A percentile compares a stretch with the other conserved stretches of the same genome.
Evolutionary conservation across 2,797 vertebrate species (phyloP).

Genomic region (Macropus fuliginosus): DNA sequence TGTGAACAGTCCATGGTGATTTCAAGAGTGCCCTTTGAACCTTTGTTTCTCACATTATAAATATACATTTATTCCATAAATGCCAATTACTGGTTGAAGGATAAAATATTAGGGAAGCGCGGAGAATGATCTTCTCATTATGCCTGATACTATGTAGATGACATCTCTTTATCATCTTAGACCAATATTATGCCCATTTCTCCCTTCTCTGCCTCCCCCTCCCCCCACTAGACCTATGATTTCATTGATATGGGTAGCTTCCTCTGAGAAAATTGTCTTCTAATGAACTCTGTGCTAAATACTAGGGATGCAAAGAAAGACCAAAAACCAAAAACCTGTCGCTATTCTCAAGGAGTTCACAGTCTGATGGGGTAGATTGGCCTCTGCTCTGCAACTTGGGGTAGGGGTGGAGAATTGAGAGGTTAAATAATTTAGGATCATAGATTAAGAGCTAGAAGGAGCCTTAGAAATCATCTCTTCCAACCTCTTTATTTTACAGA

Average conservation of each 20-base stretch:
- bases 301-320: background rate
- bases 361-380: background rate
- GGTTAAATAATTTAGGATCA: background rate
- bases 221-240: background rate
- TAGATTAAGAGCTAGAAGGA: background rate
- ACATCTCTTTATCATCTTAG: background rate
- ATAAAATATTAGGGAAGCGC: slow-evolving; percentile 23
- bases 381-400: background rate
- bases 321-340: background rate
- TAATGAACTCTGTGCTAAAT: background rate
- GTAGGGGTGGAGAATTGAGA: background rate
- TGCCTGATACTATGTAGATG: background rate
- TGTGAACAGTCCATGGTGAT: slow-evolving; percentile 43
- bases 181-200: background rate
- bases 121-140: slow-evolving; percentile 39
- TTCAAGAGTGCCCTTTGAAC: slow-evolving; percentile 39
- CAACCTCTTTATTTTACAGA: background rate
- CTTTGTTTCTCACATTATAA: slow-evolving; percentile 31
- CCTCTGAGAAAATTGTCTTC: background rate
- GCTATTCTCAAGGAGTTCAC: background rate
- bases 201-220: background rate
- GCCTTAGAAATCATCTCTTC: background rate
- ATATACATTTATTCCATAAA: slow-evolving; percentile 2
- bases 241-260: background rate
- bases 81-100: slow-evolving; percentile 28